phyloP scores from a whole-genome alignment of 1,140 invertebrate genomes.

The Leptinotarsa lineolata region DNA sequence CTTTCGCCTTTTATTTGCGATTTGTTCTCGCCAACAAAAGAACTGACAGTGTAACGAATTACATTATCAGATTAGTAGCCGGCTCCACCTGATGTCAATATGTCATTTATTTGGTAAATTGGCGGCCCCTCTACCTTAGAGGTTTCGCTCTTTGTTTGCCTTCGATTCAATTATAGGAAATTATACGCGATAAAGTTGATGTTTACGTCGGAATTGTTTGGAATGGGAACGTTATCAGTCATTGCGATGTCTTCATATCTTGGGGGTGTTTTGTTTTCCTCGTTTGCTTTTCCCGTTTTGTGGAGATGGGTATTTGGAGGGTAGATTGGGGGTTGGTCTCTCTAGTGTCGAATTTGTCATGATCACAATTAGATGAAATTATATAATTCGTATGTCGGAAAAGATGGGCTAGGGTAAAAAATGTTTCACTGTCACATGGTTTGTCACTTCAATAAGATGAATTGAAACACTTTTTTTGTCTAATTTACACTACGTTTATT shows the following conservation, averaged over 20 bases:
- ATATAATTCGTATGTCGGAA: too few species aligned
- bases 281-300: neutral
- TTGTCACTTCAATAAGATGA: too few species aligned
- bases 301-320: too few species aligned
- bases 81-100: slow-evolving; percentile 43
- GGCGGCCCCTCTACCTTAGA: neutral
- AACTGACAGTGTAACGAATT: slow-evolving; percentile 48
- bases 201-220: neutral
- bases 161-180: slow-evolving; percentile 6
- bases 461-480: too few species aligned
- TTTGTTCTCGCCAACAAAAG: slow-evolving; percentile 43
- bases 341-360: too few species aligned
- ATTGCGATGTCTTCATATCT: neutral
- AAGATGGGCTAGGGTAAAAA: too few species aligned
- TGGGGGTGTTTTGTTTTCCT: neutral
- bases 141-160: neutral
- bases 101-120: slow-evolving; percentile 28
- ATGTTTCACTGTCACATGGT: too few species aligned
- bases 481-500: too few species aligned
- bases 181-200: neutral
- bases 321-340: too few species aligned
- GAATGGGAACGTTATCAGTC: neutral
- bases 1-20: slow-evolving; percentile 46
- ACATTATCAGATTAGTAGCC: slow-evolving; percentile 50
- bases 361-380: too few species aligned